Evolutionary conservation across 1,140 invertebrate species (phyloP), one percentile per base, ranked within the genome.

Genomic region (Drosophila biarmipes): DNA sequence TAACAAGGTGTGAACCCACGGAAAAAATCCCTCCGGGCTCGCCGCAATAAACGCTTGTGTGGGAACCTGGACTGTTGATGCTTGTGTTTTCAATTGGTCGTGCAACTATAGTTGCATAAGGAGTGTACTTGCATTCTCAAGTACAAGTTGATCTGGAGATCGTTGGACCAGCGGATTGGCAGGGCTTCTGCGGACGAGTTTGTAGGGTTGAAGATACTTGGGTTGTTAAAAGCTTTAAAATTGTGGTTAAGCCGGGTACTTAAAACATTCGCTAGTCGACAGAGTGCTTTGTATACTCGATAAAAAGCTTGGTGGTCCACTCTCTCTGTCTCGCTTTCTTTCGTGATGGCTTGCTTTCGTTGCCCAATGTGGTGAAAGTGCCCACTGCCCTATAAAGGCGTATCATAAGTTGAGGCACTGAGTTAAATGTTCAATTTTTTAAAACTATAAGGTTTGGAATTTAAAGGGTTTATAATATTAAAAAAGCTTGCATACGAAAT

Each of bases 1-100:
- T 67, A 64, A 31, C 14, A 54, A 53, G 31, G 35, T 67, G 66
- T 68, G 31, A 68, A 67, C 48, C 66, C 45, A 55, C 43, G 58
- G 54, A 43, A 52, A 43, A 68, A 67, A 52, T 15, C 61, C 29
- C 27, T 53, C 35, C 15, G 24, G 62, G 46, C 15, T n/a, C 3
- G 34, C 66, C 48, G n/a, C 66, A 35, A 46, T 67, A 69, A 69
- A 46, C 21, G n/a, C 15, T 35, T 34, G 21, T 68, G 49, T 54
- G 49, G 46, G 42, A 55, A 38, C 34, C 63, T 14, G 14, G 38
- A 46, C 2, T n/a, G n/a, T n/a, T n/a, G n/a, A 24, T 21, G 15
- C 6, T 12, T 29, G 14, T 10, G 7, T 7, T 46, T 46, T n/a
- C 38, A 38, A 38, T 6, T 19, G n/a, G 21, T 61, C n/a, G 15